phyloP scores from a whole-genome alignment of 2,797 vertebrate species.

The Lepilemur septentrionalis region DNA sequence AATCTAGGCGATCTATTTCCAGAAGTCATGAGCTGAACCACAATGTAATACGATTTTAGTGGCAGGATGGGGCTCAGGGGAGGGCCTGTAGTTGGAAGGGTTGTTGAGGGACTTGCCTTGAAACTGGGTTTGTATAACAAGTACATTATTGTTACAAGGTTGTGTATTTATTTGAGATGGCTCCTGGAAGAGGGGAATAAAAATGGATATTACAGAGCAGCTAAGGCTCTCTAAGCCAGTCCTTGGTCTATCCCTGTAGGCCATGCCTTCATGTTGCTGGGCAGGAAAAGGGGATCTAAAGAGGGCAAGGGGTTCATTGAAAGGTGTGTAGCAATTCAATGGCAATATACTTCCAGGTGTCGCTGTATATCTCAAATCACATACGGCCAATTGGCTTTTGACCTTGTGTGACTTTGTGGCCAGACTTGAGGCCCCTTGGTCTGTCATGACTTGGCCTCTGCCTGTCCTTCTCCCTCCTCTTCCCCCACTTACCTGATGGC shows the following conservation, averaged over 20 bases:
- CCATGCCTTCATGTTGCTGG: neutral
- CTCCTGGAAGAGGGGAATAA: neutral
- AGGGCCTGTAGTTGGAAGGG: neutral
- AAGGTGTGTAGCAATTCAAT: neutral
- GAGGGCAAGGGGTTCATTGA: neutral
- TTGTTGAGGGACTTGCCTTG: neutral
- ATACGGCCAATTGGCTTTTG: neutral
- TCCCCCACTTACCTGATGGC: neutral
- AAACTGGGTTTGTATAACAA: neutral
- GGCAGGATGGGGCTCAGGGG: neutral
- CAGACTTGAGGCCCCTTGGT: neutral
- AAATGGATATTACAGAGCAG: neutral
- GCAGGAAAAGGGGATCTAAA: neutral
- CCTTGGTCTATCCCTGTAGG: neutral
- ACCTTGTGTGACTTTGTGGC: neutral
- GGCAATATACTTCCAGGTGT: neutral
- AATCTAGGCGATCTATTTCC: neutral
- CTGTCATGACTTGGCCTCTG: neutral
- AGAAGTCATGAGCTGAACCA: neutral
- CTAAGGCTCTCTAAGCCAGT: neutral
- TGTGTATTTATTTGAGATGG: slow-evolving; percentile 12
- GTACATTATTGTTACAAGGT: neutral
- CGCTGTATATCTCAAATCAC: neutral
- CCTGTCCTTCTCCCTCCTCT: neutral
- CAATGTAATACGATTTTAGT: neutral